phyloP scores from a whole-genome alignment of 23 tunicate genomes.

The Ascidia mentula region DNA sequence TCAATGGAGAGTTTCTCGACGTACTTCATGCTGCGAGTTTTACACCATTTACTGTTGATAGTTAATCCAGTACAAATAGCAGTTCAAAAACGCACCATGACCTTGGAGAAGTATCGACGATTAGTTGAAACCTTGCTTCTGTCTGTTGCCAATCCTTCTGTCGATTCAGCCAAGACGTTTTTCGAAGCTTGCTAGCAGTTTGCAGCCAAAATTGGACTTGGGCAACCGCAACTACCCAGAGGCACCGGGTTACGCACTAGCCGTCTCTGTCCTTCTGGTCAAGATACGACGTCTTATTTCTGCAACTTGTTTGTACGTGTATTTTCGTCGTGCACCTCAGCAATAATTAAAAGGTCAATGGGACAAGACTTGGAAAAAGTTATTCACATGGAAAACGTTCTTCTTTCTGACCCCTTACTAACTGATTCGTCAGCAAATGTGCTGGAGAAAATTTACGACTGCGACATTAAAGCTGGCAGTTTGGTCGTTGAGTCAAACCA shows the following conservation, averaged over 20 bases:
- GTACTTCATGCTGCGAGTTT: background rate
- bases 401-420: background rate
- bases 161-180: background rate
- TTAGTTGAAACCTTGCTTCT: background rate
- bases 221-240: constrained; percentile 4
- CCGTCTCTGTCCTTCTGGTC: background rate
- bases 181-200: constrained; percentile 2
- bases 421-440: background rate
- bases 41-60: background rate
- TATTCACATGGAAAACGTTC: background rate
- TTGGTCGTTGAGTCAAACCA: background rate
- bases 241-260: background rate
- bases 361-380: background rate
- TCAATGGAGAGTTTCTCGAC: constrained; percentile 7
- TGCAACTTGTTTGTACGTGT: background rate
- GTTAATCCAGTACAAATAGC: constrained; percentile 4
- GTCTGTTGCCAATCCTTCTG: background rate
- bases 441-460: background rate
- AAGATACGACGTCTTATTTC: background rate
- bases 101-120: background rate
- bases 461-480: background rate
- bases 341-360: constrained; percentile 10
- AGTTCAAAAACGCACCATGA: constrained; percentile 4
- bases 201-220: background rate
- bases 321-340: background rate